Evolutionary conservation across 2,797 vertebrate species (phyloP), one percentile per base, ranked within the genome.

Genomic region (Neostethus bicornis): DNA sequence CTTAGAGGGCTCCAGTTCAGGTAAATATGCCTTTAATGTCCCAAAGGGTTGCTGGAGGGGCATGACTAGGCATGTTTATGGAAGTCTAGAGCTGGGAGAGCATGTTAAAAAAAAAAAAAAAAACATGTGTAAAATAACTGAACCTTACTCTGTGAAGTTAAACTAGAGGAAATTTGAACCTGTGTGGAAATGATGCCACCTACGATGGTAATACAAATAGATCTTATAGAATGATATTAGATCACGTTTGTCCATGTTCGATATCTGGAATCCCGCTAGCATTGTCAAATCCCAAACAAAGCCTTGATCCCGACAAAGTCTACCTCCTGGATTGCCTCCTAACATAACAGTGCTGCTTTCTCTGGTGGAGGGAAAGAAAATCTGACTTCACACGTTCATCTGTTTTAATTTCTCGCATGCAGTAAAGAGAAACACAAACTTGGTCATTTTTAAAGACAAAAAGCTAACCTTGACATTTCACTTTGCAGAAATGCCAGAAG

Each of bases 391-490:
- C 44, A 29, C 69, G 16, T 64, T 70, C 34, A 60, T 61, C 61
- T 31, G 48, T 26, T 75, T 72, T 70, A 63, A 62, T 59, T 42
- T 67, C 60, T 73, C 43, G 43, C 50, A 52, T 29, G 38, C 37
- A 2, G 35, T n/a, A n/a, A 63, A 66, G 66, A 65, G 58, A 61
- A 31, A 75, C 52, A 68, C 42, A 32, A 46, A 52, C 86, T 82
- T 58, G 21, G 69, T 80, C 53, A 85, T 81, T 84, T 57, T 26
- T 6, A 2, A 41, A 38, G 72, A 85, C 66, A 84, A 60, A 84
- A 88, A 85, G 66, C 80, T 81, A 83, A 91, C 90, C 88, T 92
- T 93, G 90, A 86, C 88, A 90, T 92, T 91, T 90, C 67, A 69
- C 75, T 77, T 77, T 7, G 60, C 55, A 35, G 61, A 87, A 90